phyloP scores from a whole-genome alignment of 2,888 invertebrate species.

The Melinaea marsaeus region DNA sequence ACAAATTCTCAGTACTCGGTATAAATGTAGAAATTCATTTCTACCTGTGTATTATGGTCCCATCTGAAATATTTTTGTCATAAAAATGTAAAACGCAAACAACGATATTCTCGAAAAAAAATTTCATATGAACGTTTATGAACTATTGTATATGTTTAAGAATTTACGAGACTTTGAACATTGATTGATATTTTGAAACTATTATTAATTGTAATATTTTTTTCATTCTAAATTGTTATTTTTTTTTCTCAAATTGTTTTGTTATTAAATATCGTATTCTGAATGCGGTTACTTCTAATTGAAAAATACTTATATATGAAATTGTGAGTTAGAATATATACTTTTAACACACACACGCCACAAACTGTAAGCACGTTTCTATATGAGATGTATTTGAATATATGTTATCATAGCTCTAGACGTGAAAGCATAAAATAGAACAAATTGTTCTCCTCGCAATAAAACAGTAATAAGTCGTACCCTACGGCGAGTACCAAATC shows the following conservation, averaged over 20 bases:
- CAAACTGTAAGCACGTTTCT: neutral
- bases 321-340: no score
- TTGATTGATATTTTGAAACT: neutral
- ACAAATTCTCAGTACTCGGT: neutral
- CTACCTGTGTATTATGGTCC: constrained; percentile 25
- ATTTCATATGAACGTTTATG: constrained; percentile 11
- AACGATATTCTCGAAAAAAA: constrained; percentile 13
- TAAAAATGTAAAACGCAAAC: constrained; percentile 17
- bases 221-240: no score
- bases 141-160: constrained; percentile 11
- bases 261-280: no score
- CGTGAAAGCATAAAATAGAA: neutral
- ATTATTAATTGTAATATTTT: neutral
- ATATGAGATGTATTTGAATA: neutral
- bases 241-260: no score
- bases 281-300: no score
- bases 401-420: neutral
- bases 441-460: neutral
- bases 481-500: neutral
- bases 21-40: neutral
- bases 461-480: constrained; percentile 1
- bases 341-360: no score
- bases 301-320: no score
- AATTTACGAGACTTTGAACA: constrained; percentile 14
- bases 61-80: constrained; percentile 17